Evolutionary conservation across 2,113 vertebrate species (phyloP), one percentile per base, ranked within the genome.

Genomic region (Sebastes schlegelii): DNA sequence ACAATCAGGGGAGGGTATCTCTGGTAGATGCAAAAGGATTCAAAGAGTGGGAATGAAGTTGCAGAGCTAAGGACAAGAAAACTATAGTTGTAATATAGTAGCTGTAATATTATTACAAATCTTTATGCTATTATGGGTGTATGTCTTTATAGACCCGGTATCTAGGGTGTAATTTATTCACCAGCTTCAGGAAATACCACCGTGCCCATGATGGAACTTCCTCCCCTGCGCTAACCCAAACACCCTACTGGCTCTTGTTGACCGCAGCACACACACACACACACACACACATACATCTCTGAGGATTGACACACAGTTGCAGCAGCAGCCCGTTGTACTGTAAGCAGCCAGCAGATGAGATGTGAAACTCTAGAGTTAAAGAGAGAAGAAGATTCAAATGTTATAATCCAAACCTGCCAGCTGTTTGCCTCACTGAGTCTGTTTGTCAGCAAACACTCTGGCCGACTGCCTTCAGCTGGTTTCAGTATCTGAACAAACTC

Each of bases 181-280:
- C 66, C 52, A 71, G 78, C 58, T 74, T 91, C 93, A 95, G 94
- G 95, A 95, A 95, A 95, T 95, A 77, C 92, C 93, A 92, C 52
- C 85, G 87, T 74, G 80, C 84, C 85, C 87, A 88, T 86, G 80
- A 87, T 77, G 89, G 86, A 86, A 87, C 80, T 88, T 93, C 92
- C 93, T 92, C 65, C 79, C 66, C 17, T 21, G 17, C 46, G 7
- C 76, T 88, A 91, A 92, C 89, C 87, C 76, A 92, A 94, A 95
- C 91, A 94, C 73, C 49, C 72, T 67, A 62, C 57, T 13, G 73
- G 48, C 40, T 46, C 77, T 34, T 46, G 40, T 40, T 72, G 60
- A 81, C 73, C 40, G 6, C 74, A 64, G 51, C 63, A 52, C 67
- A 57, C 17, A 73, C 51, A 70, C 34, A 75, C 51, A 83, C 57